Percentiles rank a stretch among this genome's conserved stretches.
Evolutionary conservation across 2,797 vertebrate species (phyloP).

Genomic region (Catamblyrhynchus diadema): DNA sequence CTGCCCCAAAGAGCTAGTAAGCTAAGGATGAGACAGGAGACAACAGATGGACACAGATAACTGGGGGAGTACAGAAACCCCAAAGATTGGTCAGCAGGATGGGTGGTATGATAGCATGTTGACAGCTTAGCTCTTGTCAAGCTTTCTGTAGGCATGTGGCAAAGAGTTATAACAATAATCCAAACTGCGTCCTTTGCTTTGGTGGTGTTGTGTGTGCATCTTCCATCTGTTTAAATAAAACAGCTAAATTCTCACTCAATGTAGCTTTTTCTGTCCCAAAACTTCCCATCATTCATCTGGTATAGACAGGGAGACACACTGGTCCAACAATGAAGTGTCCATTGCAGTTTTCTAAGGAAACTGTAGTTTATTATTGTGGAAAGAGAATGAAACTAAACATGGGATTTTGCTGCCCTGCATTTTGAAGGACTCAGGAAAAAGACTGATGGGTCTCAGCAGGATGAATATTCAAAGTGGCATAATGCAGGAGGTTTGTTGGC

Average conservation of each 20-base stretch:
- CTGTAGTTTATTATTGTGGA: background rate
- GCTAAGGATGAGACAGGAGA: conserved; percentile 26
- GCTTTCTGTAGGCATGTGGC: conserved; percentile 56
- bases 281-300: background rate
- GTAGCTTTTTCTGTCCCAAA: background rate
- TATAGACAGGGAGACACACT: background rate
- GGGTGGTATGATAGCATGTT: conserved; percentile 38
- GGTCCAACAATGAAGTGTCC: background rate
- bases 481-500: background rate
- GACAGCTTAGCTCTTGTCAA: conserved; percentile 51
- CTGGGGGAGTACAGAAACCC: conserved; percentile 40
- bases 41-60: conserved; percentile 61
- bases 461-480: background rate
- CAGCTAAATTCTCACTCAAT: background rate
- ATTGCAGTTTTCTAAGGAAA: background rate
- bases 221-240: conserved; percentile 58
- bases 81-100: conserved; percentile 52
- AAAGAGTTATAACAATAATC: conserved; percentile 47
- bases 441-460: background rate
- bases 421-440: background rate
- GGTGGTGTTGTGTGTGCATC: background rate
- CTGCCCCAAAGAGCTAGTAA: conserved; percentile 29
- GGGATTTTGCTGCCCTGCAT: background rate
- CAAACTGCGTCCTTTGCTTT: background rate
- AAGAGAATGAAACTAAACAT: background rate